phyloP scores from a whole-genome alignment of 2,113 vertebrate species.

The Verasper variegatus region DNA sequence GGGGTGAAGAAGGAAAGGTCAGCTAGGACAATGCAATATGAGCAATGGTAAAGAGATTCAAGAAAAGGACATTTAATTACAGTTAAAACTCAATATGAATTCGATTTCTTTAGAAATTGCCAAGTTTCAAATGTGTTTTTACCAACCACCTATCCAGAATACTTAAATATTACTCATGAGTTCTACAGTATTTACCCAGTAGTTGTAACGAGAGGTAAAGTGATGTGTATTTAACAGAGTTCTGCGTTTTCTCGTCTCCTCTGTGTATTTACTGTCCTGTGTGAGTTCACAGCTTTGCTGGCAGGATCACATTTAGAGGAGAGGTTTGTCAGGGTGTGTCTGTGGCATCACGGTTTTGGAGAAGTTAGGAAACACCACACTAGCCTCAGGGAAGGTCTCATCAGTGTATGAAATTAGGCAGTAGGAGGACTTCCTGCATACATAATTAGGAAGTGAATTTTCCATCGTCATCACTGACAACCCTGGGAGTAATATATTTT shows the following conservation, averaged over 20 bases:
- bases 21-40: too few relatives aligned
- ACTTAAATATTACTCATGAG: background rate
- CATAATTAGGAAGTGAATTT: background rate
- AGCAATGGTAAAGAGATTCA: too few relatives aligned
- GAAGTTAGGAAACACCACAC: slow-evolving; percentile 21
- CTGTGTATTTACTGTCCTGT: slow-evolving; percentile 8
- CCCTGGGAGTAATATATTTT: background rate
- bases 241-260: background rate
- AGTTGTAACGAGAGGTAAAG: background rate
- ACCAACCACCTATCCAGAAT: background rate
- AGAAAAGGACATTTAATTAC: too few relatives aligned
- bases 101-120: too few relatives aligned
- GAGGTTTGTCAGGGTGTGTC: slow-evolving; percentile 41
- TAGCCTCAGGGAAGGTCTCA: slow-evolving; percentile 21
- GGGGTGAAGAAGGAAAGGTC: too few relatives aligned
- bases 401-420: slow-evolving; percentile 8
- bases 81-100: too few relatives aligned
- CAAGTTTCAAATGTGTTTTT: too few relatives aligned
- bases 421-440: slow-evolving; percentile 7
- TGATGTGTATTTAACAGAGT: background rate
- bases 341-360: slow-evolving; percentile 33
- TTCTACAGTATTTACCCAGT: background rate
- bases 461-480: background rate
- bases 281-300: slow-evolving; percentile 44
- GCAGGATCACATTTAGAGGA: slow-evolving; percentile 56